Evolutionary conservation across 2,797 vertebrate genomes (phyloP), one percentile per base, ranked within the genome.

Genomic region (Todus mexicanus): DNA sequence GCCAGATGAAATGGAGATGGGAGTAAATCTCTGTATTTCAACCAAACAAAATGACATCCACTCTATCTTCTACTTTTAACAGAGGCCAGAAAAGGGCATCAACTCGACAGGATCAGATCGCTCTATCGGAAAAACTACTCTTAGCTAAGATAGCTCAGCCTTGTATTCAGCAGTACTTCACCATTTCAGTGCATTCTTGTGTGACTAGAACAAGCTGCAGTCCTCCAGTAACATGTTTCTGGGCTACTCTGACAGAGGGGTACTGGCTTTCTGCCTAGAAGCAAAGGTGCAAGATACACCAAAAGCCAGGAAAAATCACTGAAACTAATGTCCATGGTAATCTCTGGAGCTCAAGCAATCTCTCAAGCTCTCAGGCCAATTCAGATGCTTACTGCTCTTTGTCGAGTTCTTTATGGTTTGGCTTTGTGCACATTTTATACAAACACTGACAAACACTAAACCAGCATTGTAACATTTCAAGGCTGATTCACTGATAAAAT

Each of bases 21-120:
- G 90, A 90, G 64, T 68, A 91, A 91, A 95, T 68, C 54, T 95
- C 88, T 54, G 59, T 79, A 64, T 87, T 95, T 90, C 91, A 93
- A n/a, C 87, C 73, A 83, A 95, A 86, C 73, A 90, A 87, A 84
- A 90, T 56, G 87, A 92, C 53, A 86, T 82, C 79, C n/a, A 72
- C 78, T 79, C 80, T 79, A 54, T 83, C 59, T 50, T 60, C 47
- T 66, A 50, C 75, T 93, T 94, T 90, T 93, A 94, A 90, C 54
- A 94, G 72, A 84, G 82, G 75, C 74, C 84, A 91, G 71, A 78
- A 92, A 94, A 78, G 71, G 66, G 69, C 86, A 93, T 70, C 75
- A 71, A 71, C 83, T 92, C 84, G 68, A 89, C 60, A 75, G 87
- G 80, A 94, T 89, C 68, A 84, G 80, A 94, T 84, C 0, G 1